phyloP scores from a whole-genome alignment of 2,888 invertebrate species.

The Harpagoxenus sublaevis region DNA sequence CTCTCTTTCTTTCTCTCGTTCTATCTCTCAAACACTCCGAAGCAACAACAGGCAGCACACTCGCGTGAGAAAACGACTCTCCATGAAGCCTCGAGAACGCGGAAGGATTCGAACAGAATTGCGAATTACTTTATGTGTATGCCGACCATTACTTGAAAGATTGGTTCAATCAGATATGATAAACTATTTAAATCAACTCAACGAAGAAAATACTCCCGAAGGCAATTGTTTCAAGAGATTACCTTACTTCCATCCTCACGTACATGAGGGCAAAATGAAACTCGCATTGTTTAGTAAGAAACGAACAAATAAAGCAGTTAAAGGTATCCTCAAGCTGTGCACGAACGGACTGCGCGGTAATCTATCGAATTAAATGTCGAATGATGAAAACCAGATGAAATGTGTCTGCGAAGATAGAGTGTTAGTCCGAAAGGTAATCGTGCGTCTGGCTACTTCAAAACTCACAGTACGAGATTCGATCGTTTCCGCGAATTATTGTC shows the following conservation, averaged over 20 bases:
- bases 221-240: background rate
- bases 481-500: slow-evolving; percentile 3
- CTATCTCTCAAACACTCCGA: slow-evolving; percentile 33
- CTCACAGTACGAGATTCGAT: slow-evolving; percentile 21
- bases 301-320: slow-evolving; percentile 73
- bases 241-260: background rate
- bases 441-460: slow-evolving; percentile 28
- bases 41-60: slow-evolving; percentile 33
- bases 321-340: slow-evolving; percentile 66
- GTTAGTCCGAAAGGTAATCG: slow-evolving; percentile 15
- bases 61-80: background rate
- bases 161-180: background rate
- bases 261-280: background rate
- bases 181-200: background rate
- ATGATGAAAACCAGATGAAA: slow-evolving; percentile 15
- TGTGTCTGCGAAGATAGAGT: slow-evolving; percentile 6
- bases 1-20: slow-evolving; percentile 14
- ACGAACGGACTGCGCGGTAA: slow-evolving; percentile 25
- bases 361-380: background rate
- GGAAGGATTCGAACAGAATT: background rate
- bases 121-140: background rate
- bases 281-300: slow-evolving; percentile 58
- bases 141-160: background rate
- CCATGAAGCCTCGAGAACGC: background rate
- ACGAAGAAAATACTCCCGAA: background rate